These are phyloP conservation scores for Drosophila sturtevanti DNA, from an alignment of 1,140 invertebrate species.

Conservation along the genomic window DNA sequence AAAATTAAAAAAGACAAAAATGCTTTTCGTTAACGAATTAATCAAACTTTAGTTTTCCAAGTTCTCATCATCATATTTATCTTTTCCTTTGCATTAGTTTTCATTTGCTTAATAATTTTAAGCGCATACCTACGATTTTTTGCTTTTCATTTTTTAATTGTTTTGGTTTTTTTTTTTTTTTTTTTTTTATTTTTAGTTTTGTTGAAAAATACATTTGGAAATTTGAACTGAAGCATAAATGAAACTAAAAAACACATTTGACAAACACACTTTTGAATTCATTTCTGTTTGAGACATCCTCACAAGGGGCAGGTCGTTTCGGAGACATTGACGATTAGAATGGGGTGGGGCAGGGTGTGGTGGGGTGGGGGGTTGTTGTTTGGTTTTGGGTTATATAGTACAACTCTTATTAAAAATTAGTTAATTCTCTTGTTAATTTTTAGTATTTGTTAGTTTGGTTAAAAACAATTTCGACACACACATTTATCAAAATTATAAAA, in stretches of 20 bases:
- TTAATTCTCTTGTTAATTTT: constrained; percentile 51
- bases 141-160: constrained; percentile 37
- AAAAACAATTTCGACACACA: constrained; percentile 13
- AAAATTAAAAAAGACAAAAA: constrained; percentile 79
- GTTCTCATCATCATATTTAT: neutral
- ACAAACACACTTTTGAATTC: constrained; percentile 69
- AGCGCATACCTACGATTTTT: constrained; percentile 53
- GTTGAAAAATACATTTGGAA: constrained; percentile 16
- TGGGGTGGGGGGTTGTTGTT: constrained; percentile 25
- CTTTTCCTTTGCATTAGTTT: neutral
- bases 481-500: constrained; percentile 16
- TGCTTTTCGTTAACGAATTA: constrained; percentile 80
- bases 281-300: constrained; percentile 34
- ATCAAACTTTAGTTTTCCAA: constrained; percentile 58
- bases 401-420: neutral
- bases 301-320: neutral
- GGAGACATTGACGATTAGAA: constrained; percentile 41
- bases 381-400: constrained; percentile 16
- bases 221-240: constrained; percentile 48
- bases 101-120: constrained; percentile 30
- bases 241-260: constrained; percentile 70
- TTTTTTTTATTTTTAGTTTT: constrained; percentile 22
- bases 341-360: constrained; percentile 20
- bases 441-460: constrained; percentile 74
- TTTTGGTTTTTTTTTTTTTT: constrained; percentile 40